Percentiles rank a stretch among this genome's conserved stretches.
These are phyloP conservation scores for Saturnia japonica DNA, from an alignment of 2,888 invertebrate genomes.

Conservation along the genomic window DNA sequence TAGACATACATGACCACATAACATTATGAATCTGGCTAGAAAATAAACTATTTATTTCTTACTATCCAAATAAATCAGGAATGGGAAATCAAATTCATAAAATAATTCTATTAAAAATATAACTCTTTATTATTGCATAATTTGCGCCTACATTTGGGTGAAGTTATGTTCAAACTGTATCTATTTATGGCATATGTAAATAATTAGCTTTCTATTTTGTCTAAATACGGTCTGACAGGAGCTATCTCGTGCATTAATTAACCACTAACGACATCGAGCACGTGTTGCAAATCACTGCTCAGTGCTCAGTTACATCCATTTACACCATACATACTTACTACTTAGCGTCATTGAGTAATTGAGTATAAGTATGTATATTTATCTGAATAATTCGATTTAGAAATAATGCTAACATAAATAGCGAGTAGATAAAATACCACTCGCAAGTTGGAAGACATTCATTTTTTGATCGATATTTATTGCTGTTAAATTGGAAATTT, in stretches of 20 bases:
- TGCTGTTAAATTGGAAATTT: background rate
- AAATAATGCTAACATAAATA: background rate
- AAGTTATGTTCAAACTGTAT: constrained; percentile 7
- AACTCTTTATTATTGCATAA: background rate
- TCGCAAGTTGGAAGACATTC: background rate
- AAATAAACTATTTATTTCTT: background rate
- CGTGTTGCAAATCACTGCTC: constrained; percentile 9
- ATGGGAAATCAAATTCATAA: background rate
- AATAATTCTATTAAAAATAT: background rate
- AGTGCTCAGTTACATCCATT: background rate
- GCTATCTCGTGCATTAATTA: constrained; percentile 33
- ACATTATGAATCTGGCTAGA: background rate
- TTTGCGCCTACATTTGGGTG: background rate
- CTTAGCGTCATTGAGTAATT: constrained; percentile 9
- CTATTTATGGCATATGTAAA: constrained; percentile 38
- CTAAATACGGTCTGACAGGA: constrained; percentile 31
- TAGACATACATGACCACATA: too few species aligned
- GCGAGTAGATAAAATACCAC: background rate
- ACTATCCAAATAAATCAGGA: background rate
- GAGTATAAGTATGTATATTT: background rate
- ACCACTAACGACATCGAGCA: constrained; percentile 13
- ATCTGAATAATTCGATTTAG: background rate
- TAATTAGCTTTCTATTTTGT: constrained; percentile 44
- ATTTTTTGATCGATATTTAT: background rate
- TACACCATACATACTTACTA: constrained; percentile 3